These are phyloP conservation scores for Gasteruption jaculator DNA, from an alignment of 2,888 invertebrate species.

Conservation along the genomic window DNA sequence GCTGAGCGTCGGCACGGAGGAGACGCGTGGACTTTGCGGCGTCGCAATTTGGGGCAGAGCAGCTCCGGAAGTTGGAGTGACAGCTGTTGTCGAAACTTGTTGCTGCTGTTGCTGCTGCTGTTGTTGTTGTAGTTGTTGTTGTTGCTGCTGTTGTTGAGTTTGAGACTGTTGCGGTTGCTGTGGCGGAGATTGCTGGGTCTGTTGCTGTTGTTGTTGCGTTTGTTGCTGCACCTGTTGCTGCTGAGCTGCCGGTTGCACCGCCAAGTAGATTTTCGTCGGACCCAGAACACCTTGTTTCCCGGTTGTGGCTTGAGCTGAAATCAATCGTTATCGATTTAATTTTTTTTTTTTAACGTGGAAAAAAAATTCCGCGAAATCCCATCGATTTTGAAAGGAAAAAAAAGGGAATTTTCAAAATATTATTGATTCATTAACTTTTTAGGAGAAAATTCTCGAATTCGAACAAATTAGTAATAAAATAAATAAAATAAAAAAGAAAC, in stretches of 20 bases:
- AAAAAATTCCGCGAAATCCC: no score
- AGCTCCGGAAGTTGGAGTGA: conserved; percentile 6
- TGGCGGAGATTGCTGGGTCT: conserved; percentile 24
- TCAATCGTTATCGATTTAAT: conserved; percentile 8
- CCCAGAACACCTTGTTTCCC: conserved; percentile 82
- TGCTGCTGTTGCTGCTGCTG: conserved; percentile 19
- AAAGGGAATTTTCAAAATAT: neutral
- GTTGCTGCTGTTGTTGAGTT: conserved; percentile 20
- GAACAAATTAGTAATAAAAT: conserved; percentile 5
- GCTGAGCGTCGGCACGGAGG: no score
- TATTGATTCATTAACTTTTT: neutral
- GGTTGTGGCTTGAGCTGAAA: conserved; percentile 76
- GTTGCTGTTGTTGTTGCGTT: conserved; percentile 25
- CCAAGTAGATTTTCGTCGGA: conserved; percentile 81
- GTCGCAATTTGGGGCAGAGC: no score
- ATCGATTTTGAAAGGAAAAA: no score
- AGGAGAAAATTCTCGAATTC: neutral
- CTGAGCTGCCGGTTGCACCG: conserved; percentile 68
- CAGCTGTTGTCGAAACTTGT: neutral
- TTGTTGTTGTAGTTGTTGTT: conserved; percentile 18
- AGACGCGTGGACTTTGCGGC: no score
- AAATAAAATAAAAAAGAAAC: conserved; percentile 15
- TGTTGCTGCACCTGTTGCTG: conserved; percentile 24
- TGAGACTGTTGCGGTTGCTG: conserved; percentile 28
- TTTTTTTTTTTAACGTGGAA: no score